phyloP scores from a whole-genome alignment of 2,888 invertebrate species.

The Lycocerus yunnanus region DNA sequence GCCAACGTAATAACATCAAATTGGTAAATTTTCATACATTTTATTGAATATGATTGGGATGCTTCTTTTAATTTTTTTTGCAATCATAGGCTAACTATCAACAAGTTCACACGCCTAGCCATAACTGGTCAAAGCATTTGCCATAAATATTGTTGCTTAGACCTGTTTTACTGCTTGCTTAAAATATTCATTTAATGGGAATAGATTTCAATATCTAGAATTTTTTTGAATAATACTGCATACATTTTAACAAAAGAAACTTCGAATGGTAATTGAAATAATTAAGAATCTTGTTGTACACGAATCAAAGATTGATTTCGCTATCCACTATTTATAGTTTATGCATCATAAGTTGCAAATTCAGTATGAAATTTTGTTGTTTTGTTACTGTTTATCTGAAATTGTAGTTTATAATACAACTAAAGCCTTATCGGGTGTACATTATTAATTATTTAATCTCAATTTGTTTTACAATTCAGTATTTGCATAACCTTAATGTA shows the following conservation, averaged over 20 bases:
- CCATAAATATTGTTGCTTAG: conserved; percentile 32
- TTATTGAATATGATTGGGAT: background rate
- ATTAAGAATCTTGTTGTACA: too few relatives aligned
- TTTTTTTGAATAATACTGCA: background rate
- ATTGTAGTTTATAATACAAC: background rate
- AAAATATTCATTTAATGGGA: conserved; percentile 30
- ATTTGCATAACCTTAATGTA: background rate
- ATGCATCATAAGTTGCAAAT: background rate
- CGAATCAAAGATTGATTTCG: too few relatives aligned
- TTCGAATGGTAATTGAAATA: background rate
- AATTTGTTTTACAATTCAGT: background rate
- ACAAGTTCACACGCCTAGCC: conserved; percentile 28
- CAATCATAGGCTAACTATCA: background rate
- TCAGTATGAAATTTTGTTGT: background rate
- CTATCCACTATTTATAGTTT: too few relatives aligned
- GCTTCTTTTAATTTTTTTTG: background rate
- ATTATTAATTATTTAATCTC: background rate
- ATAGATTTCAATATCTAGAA: conserved; percentile 28
- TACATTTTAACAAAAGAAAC: background rate
- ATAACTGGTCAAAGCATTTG: conserved; percentile 31
- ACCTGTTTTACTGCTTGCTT: conserved; percentile 30
- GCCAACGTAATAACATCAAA: background rate
- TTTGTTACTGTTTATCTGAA: background rate
- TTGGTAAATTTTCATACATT: background rate
- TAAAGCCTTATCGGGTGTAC: background rate